Evolutionary conservation across 2,113 vertebrate species (phyloP), one percentile per base, ranked within the genome.

Genomic region (Gila orcuttii): DNA sequence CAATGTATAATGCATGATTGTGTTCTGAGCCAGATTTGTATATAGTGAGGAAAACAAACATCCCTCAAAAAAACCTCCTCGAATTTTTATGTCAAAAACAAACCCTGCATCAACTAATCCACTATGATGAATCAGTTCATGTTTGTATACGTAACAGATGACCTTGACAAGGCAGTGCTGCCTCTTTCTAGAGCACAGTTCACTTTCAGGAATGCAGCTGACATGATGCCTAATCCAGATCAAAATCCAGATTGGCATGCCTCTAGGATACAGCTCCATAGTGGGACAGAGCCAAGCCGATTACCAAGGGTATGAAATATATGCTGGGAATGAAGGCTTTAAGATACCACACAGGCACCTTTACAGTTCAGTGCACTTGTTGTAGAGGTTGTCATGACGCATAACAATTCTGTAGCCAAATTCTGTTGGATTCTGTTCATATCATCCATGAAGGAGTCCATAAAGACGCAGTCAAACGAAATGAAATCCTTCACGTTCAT

Each of bases 221-320:
- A 69, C 31, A 73, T 42, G 68, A 83, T 39, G 82, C 82, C 50
- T 83, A 83, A 74, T 74, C 68, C 82, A 83, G 68, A 83, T 83
- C 68, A 28, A 82, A 82, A 82, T 69, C 19, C 80, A 82, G 80
- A 82, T 55, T 69, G 60, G 62, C 64, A 69, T 69, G 62, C 62
- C 62, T 82, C 3, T 69, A 52, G 28, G 31, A 42, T 83, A n/a
- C 81, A 59, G 31, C 68, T 39, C 68, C 47, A 42, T 19, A 23
- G 76, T 39, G 79, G 12, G 59, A 17, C 39, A 80, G 10, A 52
- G 28, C 31, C 64, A 55, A 71, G 31, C 47, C 4, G 31, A 36
- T 57, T 50, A 68, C 25, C 50, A 57, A 73, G 8, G 33, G 66
- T 28, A 73, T 57, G 82, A 73, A 81, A 82, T 73, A 83, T 39